Conservation (phyloP, 2,888 invertebrate genomes). For the Chromoteleia sp. region DNA sequence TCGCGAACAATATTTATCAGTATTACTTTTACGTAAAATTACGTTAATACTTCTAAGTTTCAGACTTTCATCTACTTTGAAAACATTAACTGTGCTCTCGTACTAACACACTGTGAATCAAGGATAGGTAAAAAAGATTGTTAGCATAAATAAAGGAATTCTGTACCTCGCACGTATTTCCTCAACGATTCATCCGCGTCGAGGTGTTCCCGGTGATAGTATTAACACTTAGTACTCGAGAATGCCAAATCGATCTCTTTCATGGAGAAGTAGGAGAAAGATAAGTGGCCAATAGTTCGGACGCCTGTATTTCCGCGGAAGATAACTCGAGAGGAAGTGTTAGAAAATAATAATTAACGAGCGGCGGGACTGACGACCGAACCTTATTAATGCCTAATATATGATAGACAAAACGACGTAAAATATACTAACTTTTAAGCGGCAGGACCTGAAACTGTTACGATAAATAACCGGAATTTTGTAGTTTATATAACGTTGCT, state of each 20-base stretch:
- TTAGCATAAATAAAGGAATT: conserved; percentile 47
- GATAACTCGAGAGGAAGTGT: conserved; percentile 61
- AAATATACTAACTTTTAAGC: too few relatives aligned
- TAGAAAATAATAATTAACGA: conserved; percentile 61
- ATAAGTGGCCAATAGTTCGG: conserved; percentile 63
- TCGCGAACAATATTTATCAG: conserved; percentile 3
- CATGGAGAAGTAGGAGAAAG: conserved; percentile 67
- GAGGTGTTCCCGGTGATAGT: conserved; percentile 49
- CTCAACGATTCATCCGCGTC: conserved; percentile 64
- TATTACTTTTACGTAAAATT: conserved; percentile 4
- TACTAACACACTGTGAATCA: conserved; percentile 43
- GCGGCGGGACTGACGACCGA: conserved; percentile 36
- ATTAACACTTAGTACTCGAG: conserved; percentile 55
- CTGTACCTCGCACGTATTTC: conserved; percentile 53
- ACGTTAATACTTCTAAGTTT: conserved; percentile 12
- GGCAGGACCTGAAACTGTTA: too few relatives aligned
- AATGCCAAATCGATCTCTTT: conserved; percentile 69
- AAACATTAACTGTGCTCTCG: conserved; percentile 50
- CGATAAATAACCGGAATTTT: too few relatives aligned
- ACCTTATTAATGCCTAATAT: conserved; percentile 38
- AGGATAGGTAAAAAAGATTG: conserved; percentile 61
- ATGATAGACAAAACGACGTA: too few relatives aligned
- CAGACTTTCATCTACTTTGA: conserved; percentile 45
- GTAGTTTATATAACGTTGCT: too few relatives aligned
- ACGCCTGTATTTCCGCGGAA: conserved; percentile 57